Conservation (phyloP, 2,888 invertebrate genomes). For the Asteroscopus sphinx region DNA sequence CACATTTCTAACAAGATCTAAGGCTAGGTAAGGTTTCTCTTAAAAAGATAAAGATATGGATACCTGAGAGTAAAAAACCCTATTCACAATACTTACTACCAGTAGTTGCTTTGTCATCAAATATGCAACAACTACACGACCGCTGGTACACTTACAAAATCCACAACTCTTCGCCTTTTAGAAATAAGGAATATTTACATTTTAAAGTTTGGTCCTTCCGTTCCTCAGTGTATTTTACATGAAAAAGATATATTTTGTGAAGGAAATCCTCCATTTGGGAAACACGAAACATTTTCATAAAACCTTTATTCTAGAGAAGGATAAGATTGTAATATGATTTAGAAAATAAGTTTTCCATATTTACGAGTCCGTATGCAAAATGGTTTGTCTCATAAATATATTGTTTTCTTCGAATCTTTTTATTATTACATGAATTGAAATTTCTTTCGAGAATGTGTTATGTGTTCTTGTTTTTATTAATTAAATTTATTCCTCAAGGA, state of each 20-base stretch:
- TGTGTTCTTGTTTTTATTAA: too few relatives aligned
- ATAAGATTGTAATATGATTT: constrained; percentile 41
- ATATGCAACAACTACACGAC: too few relatives aligned
- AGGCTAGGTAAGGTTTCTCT: too few relatives aligned
- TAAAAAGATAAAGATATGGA: too few relatives aligned
- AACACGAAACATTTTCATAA: constrained; percentile 19
- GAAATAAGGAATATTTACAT: background rate
- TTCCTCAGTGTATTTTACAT: background rate
- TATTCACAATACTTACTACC: too few relatives aligned
- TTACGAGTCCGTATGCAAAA: constrained; percentile 27
- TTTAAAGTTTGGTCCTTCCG: background rate
- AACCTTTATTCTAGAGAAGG: constrained; percentile 13
- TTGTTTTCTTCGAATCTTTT: constrained; percentile 1
- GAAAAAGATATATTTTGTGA: background rate
- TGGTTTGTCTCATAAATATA: constrained; percentile 17
- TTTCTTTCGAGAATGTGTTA: background rate
- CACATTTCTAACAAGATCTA: too few relatives aligned
- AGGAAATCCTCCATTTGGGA: constrained; percentile 2
- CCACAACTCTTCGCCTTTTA: background rate
- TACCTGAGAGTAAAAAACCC: too few relatives aligned
- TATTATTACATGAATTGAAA: background rate
- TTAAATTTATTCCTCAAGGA: too few relatives aligned
- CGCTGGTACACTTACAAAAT: too few relatives aligned
- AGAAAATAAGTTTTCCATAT: constrained; percentile 36
- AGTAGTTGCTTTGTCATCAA: too few relatives aligned